Evolutionary conservation across 2,888 invertebrate species (phyloP), one percentile per base, ranked within the genome.

Genomic region (Drosophila neutralis): DNA sequence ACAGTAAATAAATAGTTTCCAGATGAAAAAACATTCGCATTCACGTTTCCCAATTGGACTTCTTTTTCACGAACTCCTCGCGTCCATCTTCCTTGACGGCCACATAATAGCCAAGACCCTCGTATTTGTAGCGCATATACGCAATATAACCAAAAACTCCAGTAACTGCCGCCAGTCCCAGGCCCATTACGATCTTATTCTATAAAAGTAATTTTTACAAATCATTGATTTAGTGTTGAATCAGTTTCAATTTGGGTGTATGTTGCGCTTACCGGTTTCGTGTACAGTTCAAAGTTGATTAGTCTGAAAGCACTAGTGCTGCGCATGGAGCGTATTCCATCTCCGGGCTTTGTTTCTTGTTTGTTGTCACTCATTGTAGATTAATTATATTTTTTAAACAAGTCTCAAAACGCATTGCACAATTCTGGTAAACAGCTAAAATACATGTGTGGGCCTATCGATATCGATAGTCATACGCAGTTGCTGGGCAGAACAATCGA

Each of bases 221-320:
- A 45, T 24, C 15, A 4, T 4, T 45, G 24, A 45, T 57, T 18
- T 27, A 49, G 15, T 60, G 27, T 10, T 49, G 6, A 0, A 4
- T 6, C 4, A 29, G 95, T 54, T 42, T 27, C 0, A 31, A 31
- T 31, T 21, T 54, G 27, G 21, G 2, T n/a, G 7, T 24, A 24
- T 15, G 1, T 4, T 33, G 6, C 18, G n/a, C 96, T 95, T 94
- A 98, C 98, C 72, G 98, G 98, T 93, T 96, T 97, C 0, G 96
- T 95, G 92, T 98, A 98, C 2, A 98, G 94, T 93, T 98, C 98
- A 93, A 97, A 98, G 93, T 98, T 98, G 0, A 98, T 94, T 35
- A 96, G 95, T 90, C 96, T 94, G 92, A 98, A 98, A 36, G 97
- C 94, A 81, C 94, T 95, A 4, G 96, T 96, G 21, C 96, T 96